Conservation (phyloP, 2,113 vertebrate genomes). For the Equus przewalskii region DNA sequence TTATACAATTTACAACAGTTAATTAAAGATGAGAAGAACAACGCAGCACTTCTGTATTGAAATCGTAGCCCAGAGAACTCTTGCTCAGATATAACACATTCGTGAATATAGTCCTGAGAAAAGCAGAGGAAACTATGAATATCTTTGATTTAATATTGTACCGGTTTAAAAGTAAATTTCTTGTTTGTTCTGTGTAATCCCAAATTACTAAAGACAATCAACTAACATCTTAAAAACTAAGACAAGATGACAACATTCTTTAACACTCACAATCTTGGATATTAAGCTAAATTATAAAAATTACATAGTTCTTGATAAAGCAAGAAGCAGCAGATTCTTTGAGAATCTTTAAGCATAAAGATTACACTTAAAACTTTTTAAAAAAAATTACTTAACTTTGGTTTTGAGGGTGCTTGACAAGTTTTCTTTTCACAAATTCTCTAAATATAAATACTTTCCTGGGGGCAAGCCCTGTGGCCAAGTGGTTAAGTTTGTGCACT, state of each 20-base stretch:
- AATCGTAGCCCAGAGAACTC: not conserved
- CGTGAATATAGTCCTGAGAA: not conserved
- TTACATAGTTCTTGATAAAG: not conserved
- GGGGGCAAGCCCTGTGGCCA: no score
- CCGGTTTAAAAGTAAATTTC: not conserved
- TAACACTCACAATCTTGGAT: not conserved
- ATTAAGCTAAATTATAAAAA: slow-evolving; percentile 37
- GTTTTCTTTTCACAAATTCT: slow-evolving; percentile 60
- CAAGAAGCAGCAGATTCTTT: slow-evolving; percentile 36
- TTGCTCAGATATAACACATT: not conserved
- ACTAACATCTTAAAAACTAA: not conserved
- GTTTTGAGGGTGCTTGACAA: not conserved
- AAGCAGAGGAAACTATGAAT: not conserved
- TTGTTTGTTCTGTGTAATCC: not conserved
- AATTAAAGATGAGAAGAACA: not conserved
- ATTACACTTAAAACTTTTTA: not conserved
- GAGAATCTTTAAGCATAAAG: slow-evolving; percentile 18
- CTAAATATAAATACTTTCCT: slow-evolving; percentile 56
- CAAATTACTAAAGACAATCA: not conserved
- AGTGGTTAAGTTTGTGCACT: no score
- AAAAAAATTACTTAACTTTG: not conserved
- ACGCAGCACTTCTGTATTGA: not conserved
- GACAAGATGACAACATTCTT: not conserved
- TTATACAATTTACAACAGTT: not conserved
- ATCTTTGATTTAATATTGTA: not conserved